Conservation (phyloP, 2,113 vertebrate species). For the Microcebus murinus region DNA sequence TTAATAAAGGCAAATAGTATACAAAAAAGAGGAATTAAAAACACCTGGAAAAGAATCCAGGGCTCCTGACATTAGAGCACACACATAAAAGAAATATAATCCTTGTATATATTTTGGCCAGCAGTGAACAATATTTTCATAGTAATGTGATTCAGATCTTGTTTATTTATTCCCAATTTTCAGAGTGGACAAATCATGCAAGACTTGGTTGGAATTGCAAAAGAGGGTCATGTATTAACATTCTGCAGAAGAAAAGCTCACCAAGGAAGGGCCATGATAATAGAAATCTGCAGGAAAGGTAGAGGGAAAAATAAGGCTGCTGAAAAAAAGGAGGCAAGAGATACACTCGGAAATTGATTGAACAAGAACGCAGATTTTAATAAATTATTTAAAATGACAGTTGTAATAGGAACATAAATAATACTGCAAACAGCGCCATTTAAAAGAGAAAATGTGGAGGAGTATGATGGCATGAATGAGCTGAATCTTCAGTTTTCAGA, state of each 20-base stretch:
- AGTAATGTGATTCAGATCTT: background rate
- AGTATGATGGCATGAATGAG: background rate
- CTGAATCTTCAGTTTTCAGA: background rate
- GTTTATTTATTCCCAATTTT: slow-evolving; percentile 8
- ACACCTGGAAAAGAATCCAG: background rate
- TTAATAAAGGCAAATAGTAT: background rate
- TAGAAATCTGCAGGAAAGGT: background rate
- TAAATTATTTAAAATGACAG: background rate
- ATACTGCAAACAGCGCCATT: background rate
- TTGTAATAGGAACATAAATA: background rate
- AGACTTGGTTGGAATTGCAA: background rate
- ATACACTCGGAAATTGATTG: background rate
- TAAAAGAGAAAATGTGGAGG: background rate
- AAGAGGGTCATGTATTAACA: background rate
- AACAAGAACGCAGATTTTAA: background rate
- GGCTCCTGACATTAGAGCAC: background rate
- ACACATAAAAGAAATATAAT: background rate
- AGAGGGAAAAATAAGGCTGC: background rate
- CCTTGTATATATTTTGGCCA: background rate
- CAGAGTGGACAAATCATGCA: background rate
- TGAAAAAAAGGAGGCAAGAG: background rate
- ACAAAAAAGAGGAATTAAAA: background rate
- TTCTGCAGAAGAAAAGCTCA: background rate
- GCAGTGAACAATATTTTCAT: background rate
- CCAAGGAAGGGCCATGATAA: background rate